Conservation (phyloP, 1,140 invertebrate genomes). For the Neodiprion pinetum region DNA sequence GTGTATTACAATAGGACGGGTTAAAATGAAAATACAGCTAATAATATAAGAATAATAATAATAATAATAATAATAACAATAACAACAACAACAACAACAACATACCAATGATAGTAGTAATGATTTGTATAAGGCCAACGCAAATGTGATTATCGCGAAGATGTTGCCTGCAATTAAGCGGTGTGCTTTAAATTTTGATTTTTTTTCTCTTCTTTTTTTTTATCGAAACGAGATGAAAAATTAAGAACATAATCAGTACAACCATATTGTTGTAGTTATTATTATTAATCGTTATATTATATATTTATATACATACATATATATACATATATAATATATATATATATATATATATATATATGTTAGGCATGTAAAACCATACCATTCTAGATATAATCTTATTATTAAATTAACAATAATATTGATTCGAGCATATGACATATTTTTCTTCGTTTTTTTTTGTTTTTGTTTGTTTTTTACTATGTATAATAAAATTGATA, state of each 20-base stretch:
- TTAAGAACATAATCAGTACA: background rate
- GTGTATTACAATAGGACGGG: conserved; percentile 46
- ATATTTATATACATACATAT: background rate
- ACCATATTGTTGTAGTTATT: background rate
- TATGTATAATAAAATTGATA: background rate
- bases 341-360: background rate
- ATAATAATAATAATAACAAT: background rate
- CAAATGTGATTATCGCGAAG: background rate
- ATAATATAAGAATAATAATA: background rate
- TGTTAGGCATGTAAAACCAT: conserved; percentile 21
- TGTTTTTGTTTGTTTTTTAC: too few relatives aligned
- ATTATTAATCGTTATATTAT: background rate
- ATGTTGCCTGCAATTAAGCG: background rate
- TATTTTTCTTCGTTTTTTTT: too few relatives aligned
- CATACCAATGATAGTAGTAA: background rate
- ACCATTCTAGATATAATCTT: conserved; percentile 13
- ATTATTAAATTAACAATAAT: conserved; percentile 4
- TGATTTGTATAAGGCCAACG: background rate
- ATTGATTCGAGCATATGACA: background rate
- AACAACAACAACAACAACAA: background rate
- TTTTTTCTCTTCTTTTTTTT: conserved; percentile 4
- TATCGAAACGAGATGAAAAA: background rate
- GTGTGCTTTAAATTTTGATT: background rate
- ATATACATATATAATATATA: background rate
- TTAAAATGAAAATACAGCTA: conserved; percentile 38